These are phyloP conservation scores for Montipora efflorescens DNA, from an alignment of 64 coral and sea anemone genomes.

Conservation along the genomic window DNA sequence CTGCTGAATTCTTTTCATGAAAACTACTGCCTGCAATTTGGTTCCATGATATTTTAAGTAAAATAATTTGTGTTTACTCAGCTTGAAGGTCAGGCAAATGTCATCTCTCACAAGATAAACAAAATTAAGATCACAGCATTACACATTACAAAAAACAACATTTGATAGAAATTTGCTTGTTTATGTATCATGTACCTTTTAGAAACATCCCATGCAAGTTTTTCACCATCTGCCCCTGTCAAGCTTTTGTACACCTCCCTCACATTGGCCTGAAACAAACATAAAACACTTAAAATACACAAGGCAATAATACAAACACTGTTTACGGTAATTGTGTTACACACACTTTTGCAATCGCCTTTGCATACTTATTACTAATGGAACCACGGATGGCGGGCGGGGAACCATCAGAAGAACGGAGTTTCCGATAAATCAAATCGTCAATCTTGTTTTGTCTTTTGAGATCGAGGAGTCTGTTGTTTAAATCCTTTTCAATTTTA, in stretches of 20 bases:
- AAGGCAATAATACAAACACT: neutral
- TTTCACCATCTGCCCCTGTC: neutral
- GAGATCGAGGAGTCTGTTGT: no score
- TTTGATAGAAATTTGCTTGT: neutral
- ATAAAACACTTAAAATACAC: neutral
- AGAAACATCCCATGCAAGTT: neutral
- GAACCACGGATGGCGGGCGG: no score
- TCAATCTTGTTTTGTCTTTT: no score
- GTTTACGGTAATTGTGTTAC: neutral
- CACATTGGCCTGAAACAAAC: neutral
- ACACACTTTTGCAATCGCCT: neutral
- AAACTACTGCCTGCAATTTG: no score
- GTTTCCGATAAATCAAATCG: no score
- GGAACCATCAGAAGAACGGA: no score
- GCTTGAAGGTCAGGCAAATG: neutral
- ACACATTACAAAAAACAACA: neutral
- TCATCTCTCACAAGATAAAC: neutral
- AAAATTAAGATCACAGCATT: neutral
- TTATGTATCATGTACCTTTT: neutral
- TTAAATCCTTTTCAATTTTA: no score
- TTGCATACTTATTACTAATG: neutral
- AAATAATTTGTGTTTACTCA: neutral
- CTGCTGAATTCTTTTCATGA: no score
- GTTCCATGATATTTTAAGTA: neutral
- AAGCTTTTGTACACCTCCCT: neutral